Base-by-base conservation (phyloP, 1,140 invertebrate genomes). In the Batillaria attramentaria region DNA sequence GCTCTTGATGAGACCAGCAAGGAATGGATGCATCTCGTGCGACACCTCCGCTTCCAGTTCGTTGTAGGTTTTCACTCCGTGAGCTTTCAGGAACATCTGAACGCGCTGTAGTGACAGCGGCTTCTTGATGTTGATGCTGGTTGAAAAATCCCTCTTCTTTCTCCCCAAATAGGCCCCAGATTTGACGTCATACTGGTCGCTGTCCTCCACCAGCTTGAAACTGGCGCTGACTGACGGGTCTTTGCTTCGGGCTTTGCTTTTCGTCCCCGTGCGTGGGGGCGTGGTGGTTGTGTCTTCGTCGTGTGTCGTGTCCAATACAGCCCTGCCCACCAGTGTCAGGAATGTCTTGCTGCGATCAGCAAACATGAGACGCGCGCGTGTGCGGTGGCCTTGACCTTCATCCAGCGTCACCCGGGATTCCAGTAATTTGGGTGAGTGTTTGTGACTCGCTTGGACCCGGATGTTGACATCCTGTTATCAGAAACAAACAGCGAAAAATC, bases 141-240 rank as follows among this genome's bases (percentile, higher is more conserved):
- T 33, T 8, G 43, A 37, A 28, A 62, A 75, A 2, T 24, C 54
- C n/a, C 73, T 62, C 57, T 75, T 75, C 57, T 74, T 74, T 18
- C 28, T 39, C 35, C 57, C 57, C 8, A 18, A 2, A 57, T 16
- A 35, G 6, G 33, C 31, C 2, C 68, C 6, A 28, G 33, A 3
- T 24, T 70, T 70, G 0, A 2, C 13, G 4, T 46, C 6, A 13
- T 39, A 5, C 24, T 37, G 3, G 33, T 70, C 37, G 24, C 50
- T 42, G 68, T 28, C 42, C 42, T 75, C 73, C 18, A 16, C 24
- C 18, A 31, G 2, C 33, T 60, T 42, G 1, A 65, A 62, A 24
- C 3, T 75, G 42, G 6, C 41, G 33, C 37, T 70, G 68, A 31
- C 18, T 46, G 10, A 8, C 0, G 28, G 28, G 33, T 8, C 33